Base-by-base conservation (phyloP, 2,888 invertebrate genomes). In the Pammene fasciana region DNA sequence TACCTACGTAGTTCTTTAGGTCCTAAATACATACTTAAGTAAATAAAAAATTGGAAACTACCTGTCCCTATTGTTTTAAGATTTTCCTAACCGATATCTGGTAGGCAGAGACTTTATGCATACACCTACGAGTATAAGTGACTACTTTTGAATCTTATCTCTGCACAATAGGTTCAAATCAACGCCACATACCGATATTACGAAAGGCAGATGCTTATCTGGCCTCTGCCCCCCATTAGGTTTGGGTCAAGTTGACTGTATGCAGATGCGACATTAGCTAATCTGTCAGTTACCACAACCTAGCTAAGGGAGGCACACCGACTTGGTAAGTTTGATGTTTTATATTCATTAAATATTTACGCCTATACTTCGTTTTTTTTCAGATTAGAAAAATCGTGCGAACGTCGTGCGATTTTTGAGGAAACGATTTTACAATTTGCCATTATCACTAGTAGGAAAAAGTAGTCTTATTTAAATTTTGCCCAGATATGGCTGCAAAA, bases 211-310 rank as follows among this genome's bases (percentile, higher is more conserved):
- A 54, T 26, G 34, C 26, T 54, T 54, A 54, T 54, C 26, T 54
- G 52, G 34, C 52, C 52, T 34, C 34, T 54, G 52, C 52, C 52
- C 59, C 13, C 14, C 45, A 34, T 34, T 45, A 45, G 8, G 45
- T n/a, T 26, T 26, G 26, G 59, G 59, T 59, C 45, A 59, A 45
- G 57, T 18, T n/a, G n/a, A n/a, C n/a, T 57, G 8, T 48, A 36
- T 60, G 48, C 16, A 34, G 41, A 54, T 54, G n/a, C n/a, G 45
- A 45, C 45, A 59, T 36, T 60, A 60, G 38, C 50, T 50, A 41
- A 62, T 52, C 50, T 50, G 9, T 9, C 61, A 62, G 61, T 62
- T 11, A 5, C 13, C n/a, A 41, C 50, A 3, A 16, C 16, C 13
- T 48, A 38, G 11, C 18, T 50, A 38, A 52, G 16, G 5, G 1